Base-by-base conservation (phyloP, 2,888 invertebrate species). In the Netelia melanura region DNA sequence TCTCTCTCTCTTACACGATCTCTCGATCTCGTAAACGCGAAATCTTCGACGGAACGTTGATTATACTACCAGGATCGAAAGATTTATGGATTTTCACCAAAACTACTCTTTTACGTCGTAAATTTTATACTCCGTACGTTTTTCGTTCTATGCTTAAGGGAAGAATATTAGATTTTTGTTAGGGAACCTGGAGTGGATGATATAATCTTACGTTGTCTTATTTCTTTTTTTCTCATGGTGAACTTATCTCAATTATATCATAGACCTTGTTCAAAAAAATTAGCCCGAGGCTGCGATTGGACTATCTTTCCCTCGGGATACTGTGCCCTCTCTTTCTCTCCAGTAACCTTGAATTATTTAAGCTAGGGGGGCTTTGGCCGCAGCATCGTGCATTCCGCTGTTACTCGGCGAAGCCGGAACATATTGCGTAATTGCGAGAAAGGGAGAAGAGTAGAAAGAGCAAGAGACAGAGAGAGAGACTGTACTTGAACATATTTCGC, bases 381-480 rank as follows among this genome's bases (percentile, higher is more conserved):
- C 56, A 71, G 68, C 62, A 54, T 79, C 25, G 76, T 54, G 76
- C 87, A 87, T 90, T 88, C 86, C 30, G 30, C 86, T 79, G 17
- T 74, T 72, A 71, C 81, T 80, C 61, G n/a, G 64, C 82, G 79
- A 71, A 79, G 86, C 81, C 86, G 85, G 87, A 90, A 89, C 86
- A 86, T 83, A 86, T 90, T 89, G 89, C 88, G 87, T 90, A 90
- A 90, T 90, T 90, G 89, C 89, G 77, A 76, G 74, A n/a, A 68
- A 72, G 58, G 44, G 65, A 30, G 83, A 21, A 17, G n/a, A 14
- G n/a, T 2, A 56, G 56, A 56, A n/a, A 56, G 56, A 56, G 74
- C 43, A 62, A 65, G 80, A 70, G 74, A 48, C 14, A 74, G 25
- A 17, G 48, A 21, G 76, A 71, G 54, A 58, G 64, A 54, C 82